A percentile compares a stretch with the other conserved stretches of the same genome.
Evolutionary conservation across 2,797 vertebrate genomes (phyloP).

Genomic region (Helarctos malayanus): DNA sequence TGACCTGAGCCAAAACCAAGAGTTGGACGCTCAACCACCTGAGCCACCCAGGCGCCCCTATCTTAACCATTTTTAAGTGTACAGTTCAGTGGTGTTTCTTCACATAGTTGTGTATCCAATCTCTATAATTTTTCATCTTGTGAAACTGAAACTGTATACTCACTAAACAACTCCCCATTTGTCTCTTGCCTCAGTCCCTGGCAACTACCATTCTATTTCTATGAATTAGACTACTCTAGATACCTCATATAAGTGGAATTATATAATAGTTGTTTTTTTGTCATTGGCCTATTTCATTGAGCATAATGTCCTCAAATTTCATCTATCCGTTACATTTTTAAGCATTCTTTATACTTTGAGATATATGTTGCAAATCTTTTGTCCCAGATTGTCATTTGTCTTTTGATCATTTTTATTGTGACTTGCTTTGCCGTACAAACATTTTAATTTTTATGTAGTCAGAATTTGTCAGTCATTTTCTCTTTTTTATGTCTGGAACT

Average conservation of each 20-base stretch:
- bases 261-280: neutral
- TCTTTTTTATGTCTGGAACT: neutral
- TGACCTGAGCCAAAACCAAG: too few relatives aligned
- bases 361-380: neutral
- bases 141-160: neutral
- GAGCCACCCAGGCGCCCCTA: too few relatives aligned
- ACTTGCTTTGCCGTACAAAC: neutral
- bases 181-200: neutral
- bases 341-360: constrained; percentile 36
- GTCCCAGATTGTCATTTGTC: neutral
- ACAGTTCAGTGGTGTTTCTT: neutral
- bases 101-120: neutral
- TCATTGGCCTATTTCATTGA: neutral
- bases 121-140: neutral
- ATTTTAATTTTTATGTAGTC: constrained; percentile 24
- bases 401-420: constrained; percentile 3
- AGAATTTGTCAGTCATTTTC: constrained; percentile 25
- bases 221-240: neutral
- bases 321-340: neutral
- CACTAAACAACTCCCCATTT: neutral
- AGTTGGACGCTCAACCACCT: too few relatives aligned
- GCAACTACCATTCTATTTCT: neutral
- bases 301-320: neutral
- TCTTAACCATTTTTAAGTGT: neutral
- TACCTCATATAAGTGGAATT: neutral